Conservation (phyloP, 2,113 vertebrate genomes). For the Eira barbara region DNA sequence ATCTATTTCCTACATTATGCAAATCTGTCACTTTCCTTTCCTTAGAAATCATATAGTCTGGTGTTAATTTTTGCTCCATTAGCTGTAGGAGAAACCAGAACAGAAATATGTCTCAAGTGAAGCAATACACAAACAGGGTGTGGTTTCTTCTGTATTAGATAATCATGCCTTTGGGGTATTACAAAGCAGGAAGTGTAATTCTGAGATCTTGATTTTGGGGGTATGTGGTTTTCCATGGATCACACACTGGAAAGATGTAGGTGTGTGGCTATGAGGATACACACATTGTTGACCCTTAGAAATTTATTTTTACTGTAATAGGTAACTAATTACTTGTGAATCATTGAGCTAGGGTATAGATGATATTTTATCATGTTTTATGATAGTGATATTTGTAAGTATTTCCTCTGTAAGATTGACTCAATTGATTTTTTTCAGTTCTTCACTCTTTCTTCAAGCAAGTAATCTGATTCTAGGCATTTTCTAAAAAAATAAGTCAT, state of each 20-base stretch:
- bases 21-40: background rate
- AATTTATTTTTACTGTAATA: slow-evolving; percentile 4
- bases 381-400: background rate
- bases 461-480: background rate
- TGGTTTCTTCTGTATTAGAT: slow-evolving; percentile 42
- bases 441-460: background rate
- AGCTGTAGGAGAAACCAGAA: background rate
- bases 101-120: background rate
- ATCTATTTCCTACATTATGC: background rate
- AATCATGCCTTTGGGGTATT: background rate
- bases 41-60: background rate
- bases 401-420: background rate
- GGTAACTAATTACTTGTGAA: background rate
- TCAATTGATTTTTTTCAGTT: background rate
- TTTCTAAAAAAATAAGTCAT: background rate
- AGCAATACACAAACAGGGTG: slow-evolving; percentile 4
- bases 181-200: slow-evolving; percentile 20
- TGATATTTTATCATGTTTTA: slow-evolving; percentile 3
- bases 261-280: background rate
- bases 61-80: background rate
- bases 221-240: background rate
- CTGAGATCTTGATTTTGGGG: background rate
- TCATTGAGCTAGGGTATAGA: background rate
- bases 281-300: background rate
- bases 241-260: background rate